Evolutionary conservation across 1,140 invertebrate genomes (phyloP).

Genomic region (Schmidtea mediterranea): DNA sequence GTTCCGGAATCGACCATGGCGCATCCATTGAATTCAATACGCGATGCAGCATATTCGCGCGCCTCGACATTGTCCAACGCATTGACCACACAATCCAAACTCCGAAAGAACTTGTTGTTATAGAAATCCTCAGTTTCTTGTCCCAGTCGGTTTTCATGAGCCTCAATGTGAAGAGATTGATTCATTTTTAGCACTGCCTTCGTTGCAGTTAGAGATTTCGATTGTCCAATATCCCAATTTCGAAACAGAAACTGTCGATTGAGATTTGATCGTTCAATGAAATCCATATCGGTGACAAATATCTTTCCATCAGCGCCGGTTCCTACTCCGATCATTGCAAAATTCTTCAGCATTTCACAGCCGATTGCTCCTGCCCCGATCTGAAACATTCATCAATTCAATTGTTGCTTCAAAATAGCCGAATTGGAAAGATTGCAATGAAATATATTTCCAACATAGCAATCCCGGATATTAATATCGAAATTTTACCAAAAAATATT

Average conservation of each 20-base stretch:
- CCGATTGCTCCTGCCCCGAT: slow-evolving; percentile 79
- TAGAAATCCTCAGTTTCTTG: slow-evolving; percentile 74
- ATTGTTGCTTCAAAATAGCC: no score
- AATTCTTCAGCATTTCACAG: slow-evolving; percentile 91
- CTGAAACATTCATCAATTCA: no score
- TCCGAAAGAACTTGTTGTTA: slow-evolving; percentile 75
- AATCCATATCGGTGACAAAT: slow-evolving; percentile 89
- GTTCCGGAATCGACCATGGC: slow-evolving; percentile 87
- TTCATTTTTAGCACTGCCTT: slow-evolving; percentile 55
- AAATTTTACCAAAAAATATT: slow-evolving; percentile 42
- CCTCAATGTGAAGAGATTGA: slow-evolving; percentile 49
- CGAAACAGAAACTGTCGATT: slow-evolving; percentile 94
- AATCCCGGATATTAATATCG: no score
- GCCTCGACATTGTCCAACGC: slow-evolving; percentile 92
- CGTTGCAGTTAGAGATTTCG: slow-evolving; percentile 69
- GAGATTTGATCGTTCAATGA: slow-evolving; percentile 91
- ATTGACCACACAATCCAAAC: slow-evolving; percentile 70
- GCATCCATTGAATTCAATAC: slow-evolving; percentile 85
- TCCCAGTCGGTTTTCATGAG: slow-evolving; percentile 75
- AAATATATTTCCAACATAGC: no score
- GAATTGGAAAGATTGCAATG: no score
- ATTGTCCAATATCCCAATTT: slow-evolving; percentile 64
- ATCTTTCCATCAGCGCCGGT: slow-evolving; percentile 32
- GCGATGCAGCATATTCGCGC: slow-evolving; percentile 59
- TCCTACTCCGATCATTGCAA: slow-evolving; percentile 87